These are phyloP conservation scores for Lithophane leautieri DNA, from an alignment of 2,888 invertebrate species.

Conservation along the genomic window DNA sequence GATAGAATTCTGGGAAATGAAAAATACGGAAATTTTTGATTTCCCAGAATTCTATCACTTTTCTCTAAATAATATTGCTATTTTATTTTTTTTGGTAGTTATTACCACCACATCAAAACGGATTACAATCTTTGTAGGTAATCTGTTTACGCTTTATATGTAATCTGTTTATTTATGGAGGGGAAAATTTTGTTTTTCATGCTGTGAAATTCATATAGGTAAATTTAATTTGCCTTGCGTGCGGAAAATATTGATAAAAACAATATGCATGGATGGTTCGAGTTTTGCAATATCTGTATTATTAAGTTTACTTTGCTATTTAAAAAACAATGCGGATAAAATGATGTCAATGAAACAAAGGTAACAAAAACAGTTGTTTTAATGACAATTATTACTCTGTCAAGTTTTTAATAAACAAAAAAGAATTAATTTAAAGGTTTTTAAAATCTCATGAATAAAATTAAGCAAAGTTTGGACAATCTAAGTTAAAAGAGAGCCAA, in stretches of 20 bases:
- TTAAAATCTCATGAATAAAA: conserved; percentile 40
- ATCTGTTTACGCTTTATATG: neutral
- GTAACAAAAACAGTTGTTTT: neutral
- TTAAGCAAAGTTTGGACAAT: conserved; percentile 37
- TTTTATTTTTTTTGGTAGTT: neutral
- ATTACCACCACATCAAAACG: neutral
- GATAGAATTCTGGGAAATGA: no score
- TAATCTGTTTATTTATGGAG: neutral
- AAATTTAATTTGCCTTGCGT: conserved; percentile 10
- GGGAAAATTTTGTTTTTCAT: neutral
- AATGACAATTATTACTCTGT: no score
- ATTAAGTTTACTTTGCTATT: neutral
- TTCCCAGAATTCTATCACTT: neutral
- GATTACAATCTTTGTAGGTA: neutral
- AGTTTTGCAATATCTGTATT: neutral
- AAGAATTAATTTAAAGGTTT: neutral
- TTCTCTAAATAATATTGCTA: neutral
- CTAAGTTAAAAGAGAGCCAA: conserved; percentile 25
- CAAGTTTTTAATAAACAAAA: neutral
- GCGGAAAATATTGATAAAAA: conserved; percentile 14
- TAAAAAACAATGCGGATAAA: neutral
- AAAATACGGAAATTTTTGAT: no score
- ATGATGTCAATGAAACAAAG: neutral
- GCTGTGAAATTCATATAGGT: no score
- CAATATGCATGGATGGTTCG: neutral